A percentile compares a stretch with the other conserved stretches of the same genome.
Evolutionary conservation across 2,888 invertebrate species (phyloP).

Genomic region (Megamerina dolium): DNA sequence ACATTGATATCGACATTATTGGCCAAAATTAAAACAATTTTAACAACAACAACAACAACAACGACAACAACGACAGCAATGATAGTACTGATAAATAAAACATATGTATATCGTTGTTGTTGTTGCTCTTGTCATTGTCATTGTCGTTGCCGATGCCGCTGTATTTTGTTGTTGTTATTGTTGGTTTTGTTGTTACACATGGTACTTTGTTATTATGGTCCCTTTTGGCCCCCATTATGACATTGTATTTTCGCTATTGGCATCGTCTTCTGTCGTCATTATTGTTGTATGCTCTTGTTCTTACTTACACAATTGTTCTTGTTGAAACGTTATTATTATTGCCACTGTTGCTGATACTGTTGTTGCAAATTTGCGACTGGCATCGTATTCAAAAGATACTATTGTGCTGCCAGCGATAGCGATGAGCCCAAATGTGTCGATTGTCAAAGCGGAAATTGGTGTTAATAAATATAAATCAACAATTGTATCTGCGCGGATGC

Average conservation of each 20-base stretch:
- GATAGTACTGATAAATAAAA: neutral
- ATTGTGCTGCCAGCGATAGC: no score
- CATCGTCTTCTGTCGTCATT: no score
- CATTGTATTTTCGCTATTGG: no score
- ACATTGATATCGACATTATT: conserved; percentile 18
- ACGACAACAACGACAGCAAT: conserved; percentile 9
- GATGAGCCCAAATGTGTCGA: neutral
- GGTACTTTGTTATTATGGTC: no score
- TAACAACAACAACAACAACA: conserved; percentile 24
- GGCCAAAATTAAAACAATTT: conserved; percentile 39
- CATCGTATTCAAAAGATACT: no score
- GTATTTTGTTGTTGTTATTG: conserved; percentile 1
- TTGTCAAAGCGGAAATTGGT: conserved; percentile 12
- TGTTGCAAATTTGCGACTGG: no score
- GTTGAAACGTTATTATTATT: neutral
- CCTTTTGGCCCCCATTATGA: no score
- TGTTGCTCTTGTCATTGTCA: conserved; percentile 1
- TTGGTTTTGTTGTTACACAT: no score
- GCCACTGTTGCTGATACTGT: conserved; percentile 2
- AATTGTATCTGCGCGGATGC: conserved; percentile 4
- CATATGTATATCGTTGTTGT: conserved; percentile 2
- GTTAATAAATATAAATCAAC: conserved; percentile 23
- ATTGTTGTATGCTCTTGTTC: no score
- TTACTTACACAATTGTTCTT: no score
- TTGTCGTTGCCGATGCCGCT: conserved; percentile 7